Conservation (phyloP, 2,113 vertebrate species). For the Oncorhynchus keta region DNA sequence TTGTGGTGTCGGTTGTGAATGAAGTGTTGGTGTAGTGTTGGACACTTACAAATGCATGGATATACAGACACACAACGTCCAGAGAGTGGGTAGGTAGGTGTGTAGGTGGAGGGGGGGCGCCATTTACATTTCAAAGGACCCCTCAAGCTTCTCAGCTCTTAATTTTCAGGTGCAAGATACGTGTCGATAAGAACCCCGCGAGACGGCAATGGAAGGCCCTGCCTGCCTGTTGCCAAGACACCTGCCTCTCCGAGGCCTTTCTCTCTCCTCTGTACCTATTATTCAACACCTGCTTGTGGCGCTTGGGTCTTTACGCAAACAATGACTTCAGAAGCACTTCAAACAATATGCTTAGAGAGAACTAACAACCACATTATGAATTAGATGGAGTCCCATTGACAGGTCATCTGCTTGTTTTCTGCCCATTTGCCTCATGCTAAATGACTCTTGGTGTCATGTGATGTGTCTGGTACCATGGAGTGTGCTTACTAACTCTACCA, state of each 20-base stretch:
- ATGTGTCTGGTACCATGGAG: not conserved
- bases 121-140: slow-evolving; percentile 47
- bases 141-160: slow-evolving; percentile 14
- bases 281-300: not conserved
- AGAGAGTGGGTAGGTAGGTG: no score
- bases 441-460: not conserved
- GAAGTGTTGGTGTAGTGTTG: slow-evolving; percentile 17
- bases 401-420: not conserved
- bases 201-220: not conserved
- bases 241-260: not conserved
- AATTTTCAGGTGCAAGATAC: slow-evolving; percentile 24
- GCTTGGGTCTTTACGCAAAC: not conserved
- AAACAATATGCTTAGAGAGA: not conserved
- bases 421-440: not conserved
- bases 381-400: not conserved
- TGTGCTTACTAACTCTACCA: no score
- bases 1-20: slow-evolving; percentile 2
- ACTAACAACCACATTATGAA: not conserved
- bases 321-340: not conserved
- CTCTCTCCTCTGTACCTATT: not conserved
- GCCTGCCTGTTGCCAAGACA: slow-evolving; percentile 10
- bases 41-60: not conserved
- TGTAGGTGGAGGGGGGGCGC: not conserved
- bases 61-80: no score
- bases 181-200: slow-evolving; percentile 11